Evolutionary conservation across 2,888 invertebrate species (phyloP), one percentile per base, ranked within the genome.

Genomic region (Morpho helenor): DNA sequence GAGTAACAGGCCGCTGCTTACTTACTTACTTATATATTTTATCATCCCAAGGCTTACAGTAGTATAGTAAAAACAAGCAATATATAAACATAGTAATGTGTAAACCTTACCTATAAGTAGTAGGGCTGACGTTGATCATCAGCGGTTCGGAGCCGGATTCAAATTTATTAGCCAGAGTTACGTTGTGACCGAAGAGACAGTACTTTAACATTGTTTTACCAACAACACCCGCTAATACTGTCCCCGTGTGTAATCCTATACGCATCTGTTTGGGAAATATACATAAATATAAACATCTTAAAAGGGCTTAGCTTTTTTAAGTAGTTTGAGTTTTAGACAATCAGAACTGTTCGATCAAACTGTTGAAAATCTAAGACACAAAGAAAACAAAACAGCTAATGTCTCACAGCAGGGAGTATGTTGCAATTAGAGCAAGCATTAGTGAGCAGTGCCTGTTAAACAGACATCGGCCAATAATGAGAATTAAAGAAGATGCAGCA

Each of bases 161-260:
- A 75, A 98, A 98, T 90, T 97, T 98, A 85, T 98, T 98, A 52
- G 98, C 98, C 58, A 98, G 93, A 2, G 98, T 98, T 10, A 98
- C 98, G 78, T 98, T 97, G 82, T 98, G 97, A 0, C 98, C 98
- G 74, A 98, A 98, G 62, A 98, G 93, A 79, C 98, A 98, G 76
- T 98, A 98, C 68, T 98, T 93, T 31, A 97, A 94, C 97, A 97
- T 97, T 71, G 96, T 97, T 55, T 96, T 96, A 0, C 98, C 98
- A 5, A 98, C 98, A 0, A 98, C 97, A 0, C 98, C 98, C 2
- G 98, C 98, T 48, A 98, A 82, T 0, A 98, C 98, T 0, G 97
- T 96, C 0, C 98, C 98, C 0, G 98, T 97, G 74, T 98, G 98
- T 7, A 98, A 92, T 0, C 98, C 98, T 69, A 98, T 98, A 52